These are phyloP conservation scores for Trichogramma pretiosum DNA, from an alignment of 1,140 invertebrate genomes.

Conservation along the genomic window DNA sequence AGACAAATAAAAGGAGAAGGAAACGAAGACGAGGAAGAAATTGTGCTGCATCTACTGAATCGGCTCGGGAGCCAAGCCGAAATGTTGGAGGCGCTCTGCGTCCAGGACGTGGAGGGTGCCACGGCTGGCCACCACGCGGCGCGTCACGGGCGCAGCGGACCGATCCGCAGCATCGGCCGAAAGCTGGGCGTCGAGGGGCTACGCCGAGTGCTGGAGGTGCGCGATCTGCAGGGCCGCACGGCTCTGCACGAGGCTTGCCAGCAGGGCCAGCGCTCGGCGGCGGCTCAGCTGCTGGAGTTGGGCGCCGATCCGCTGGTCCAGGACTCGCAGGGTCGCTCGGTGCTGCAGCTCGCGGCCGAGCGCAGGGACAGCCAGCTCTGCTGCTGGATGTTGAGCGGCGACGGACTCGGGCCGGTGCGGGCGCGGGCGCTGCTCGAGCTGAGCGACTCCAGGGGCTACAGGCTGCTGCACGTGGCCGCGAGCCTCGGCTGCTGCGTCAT, in stretches of 20 bases:
- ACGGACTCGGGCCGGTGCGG: neutral
- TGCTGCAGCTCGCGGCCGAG: constrained; percentile 51
- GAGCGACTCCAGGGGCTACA: neutral
- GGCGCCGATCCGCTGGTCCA: constrained; percentile 51
- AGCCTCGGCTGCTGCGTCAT: constrained; percentile 65
- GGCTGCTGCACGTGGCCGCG: constrained; percentile 63
- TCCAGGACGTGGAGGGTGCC: constrained; percentile 41
- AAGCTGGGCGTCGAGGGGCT: too few species aligned
- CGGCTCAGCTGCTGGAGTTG: constrained; percentile 54
- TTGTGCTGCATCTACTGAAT: too few species aligned
- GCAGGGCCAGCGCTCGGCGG: constrained; percentile 59
- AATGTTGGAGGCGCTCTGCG: neutral
- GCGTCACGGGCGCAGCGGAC: too few species aligned
- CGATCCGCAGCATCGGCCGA: too few species aligned
- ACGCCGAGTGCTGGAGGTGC: neutral
- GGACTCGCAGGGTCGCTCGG: constrained; percentile 69
- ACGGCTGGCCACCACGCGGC: constrained; percentile 46
- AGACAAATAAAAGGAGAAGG: too few species aligned
- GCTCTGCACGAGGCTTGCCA: constrained; percentile 67
- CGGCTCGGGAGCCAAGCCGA: neutral
- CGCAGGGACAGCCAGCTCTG: neutral
- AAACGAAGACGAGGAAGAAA: neutral
- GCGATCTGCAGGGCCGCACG: constrained; percentile 52
- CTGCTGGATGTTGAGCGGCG: neutral
- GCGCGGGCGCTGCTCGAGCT: neutral